Evolutionary conservation across 1,140 invertebrate species (phyloP), one percentile per base, ranked within the genome.

Genomic region (Rhagoletis pomonella): DNA sequence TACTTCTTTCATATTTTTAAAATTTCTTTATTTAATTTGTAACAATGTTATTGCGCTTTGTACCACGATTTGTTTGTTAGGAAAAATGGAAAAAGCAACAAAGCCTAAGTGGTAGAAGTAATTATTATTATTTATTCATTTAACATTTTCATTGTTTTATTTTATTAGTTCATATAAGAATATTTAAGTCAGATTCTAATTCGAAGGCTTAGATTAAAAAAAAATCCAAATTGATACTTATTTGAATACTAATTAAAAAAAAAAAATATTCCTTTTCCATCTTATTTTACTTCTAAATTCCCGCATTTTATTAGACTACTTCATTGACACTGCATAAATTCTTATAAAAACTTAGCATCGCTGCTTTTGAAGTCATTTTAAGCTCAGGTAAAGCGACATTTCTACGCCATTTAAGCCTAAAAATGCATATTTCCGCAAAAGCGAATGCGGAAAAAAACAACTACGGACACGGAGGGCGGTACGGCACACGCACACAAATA

Each of bases 391-490:
- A 17, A 47, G 47, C 73, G 73, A 4, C 73, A 50, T 81, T 81
- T 81, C 17, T 81, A 19, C 73, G 47, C 73, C 73, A 81, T 81
- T 81, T 81, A 81, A 81, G 73, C 73, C 14, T 6, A 55, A 81
- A 81, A 81, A 55, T 81, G 47, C 73, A 81, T 81, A 47, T 81
- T 81, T 42, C 47, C 42, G 67, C 67, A 81, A 81, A 55, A 19
- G 73, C 44, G 73, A 55, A 81, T 55, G 47, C 73, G 47, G n/a
- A 55, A 55, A n/a, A 29, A 81, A 55, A 81, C 29, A 64, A 77
- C 17, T 47, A 67, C 2, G 39, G 5, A 69, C 44, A 69, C 6
- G 14, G 47, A 77, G n/a, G 14, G 9, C 17, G 14, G 3, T n/a
- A 19, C 12, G 6, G 65, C 39, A 29, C 4, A 1, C 44, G 44